Base-by-base conservation (phyloP, 1,140 invertebrate species). In the Psix sp. region DNA sequence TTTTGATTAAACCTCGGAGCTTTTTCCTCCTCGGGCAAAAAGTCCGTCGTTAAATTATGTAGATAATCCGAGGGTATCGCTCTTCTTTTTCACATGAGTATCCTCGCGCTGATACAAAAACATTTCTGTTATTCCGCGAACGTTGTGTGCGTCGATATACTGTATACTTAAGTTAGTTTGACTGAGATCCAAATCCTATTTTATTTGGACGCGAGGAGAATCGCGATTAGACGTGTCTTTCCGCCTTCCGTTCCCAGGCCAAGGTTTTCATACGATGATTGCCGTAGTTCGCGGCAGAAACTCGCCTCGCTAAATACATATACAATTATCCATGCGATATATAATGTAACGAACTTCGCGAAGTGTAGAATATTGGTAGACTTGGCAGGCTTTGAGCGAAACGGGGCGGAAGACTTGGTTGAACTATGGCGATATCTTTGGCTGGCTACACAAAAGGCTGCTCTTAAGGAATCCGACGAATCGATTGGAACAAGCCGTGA, bases 101-200 rank as follows among this genome's bases (percentile, higher is more conserved):
- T 71, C 45, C 59, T 38, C 67, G 45, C 36, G 52, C 45, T 46
- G 68, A 52, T 57, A 59, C 36, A 65, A 73, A 57, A 73, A 72
- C 52, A 48, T 73, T 73, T 73, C 60, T 59, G 68, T 73, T 73
- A 73, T 73, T 73, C 68, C 33, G 54, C 17, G 38, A 51, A 60
- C 54, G 60, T 63, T 73, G 52, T 56, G 60, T 65, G 46, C 52
- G 68, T 33, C 68, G 52, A 73, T 65, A 65, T 72, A 63, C 45
- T 59, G 59, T 65, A 71, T 51, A 63, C 57, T 62, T 63, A 63
- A 71, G 67, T 71, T 71, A 45, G 67, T 63, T 71, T 71, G 43
- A 63, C 67, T 71, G 57, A 71, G 67, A 71, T 71, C 67, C 67
- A 71, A 71, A 71, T 71, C 67, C 51, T 71, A 71, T 71, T 71